Percentiles rank a stretch among this genome's conserved stretches.
phyloP scores from a whole-genome alignment of 2,888 invertebrate species.

The Ligdia adustata region DNA sequence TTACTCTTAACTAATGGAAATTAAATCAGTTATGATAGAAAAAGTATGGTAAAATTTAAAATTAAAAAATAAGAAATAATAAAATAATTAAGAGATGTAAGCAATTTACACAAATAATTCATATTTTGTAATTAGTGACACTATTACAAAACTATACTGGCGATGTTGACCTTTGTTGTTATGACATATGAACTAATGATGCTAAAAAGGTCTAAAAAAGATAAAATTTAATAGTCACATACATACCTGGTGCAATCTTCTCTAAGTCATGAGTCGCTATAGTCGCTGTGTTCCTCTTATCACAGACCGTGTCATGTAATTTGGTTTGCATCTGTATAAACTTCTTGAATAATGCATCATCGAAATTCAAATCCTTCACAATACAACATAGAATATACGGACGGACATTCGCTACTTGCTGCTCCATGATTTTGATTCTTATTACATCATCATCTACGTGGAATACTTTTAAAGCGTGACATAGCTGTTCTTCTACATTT shows the following conservation, averaged over 20 bases:
- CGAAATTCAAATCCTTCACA: conserved; percentile 86
- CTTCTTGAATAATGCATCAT: conserved; percentile 86
- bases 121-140: no score
- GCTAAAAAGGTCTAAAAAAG: no score
- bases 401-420: conserved; percentile 85
- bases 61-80: no score
- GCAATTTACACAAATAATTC: no score
- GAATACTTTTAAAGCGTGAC: conserved; percentile 70
- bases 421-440: conserved; percentile 79
- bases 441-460: conserved; percentile 77
- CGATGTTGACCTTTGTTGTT: no score
- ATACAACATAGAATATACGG: conserved; percentile 90
- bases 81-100: no score
- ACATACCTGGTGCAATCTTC: conserved; percentile 83
- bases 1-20: no score
- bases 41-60: no score
- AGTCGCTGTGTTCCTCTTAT: conserved; percentile 90
- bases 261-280: conserved; percentile 93
- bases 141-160: no score
- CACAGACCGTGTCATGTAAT: conserved; percentile 89
- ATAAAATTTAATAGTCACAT: no score
- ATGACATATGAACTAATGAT: no score
- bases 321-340: conserved; percentile 92
- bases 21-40: no score
- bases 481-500: conserved; percentile 56